Evolutionary conservation across 2,888 invertebrate genomes (phyloP), one percentile per base, ranked within the genome.

Genomic region (Synanthedon tipuliformis): DNA sequence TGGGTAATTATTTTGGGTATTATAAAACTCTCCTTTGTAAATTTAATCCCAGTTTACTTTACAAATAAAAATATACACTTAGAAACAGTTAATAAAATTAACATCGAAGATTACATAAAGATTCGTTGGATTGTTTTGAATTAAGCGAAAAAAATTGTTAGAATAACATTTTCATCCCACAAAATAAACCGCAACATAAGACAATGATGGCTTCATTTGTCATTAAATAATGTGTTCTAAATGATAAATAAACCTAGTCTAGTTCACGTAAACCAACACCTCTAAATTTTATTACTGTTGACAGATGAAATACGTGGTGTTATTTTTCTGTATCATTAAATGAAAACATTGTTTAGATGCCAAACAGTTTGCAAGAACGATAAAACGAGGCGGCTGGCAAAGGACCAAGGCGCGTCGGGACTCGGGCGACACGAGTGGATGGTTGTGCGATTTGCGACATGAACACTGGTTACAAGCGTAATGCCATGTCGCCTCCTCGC

Each of bases 331-430:
- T 80, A 78, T 78, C 77, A 76, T 84, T 82, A 78, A 81, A 80
- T 77, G 69, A 78, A 80, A 81, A 84, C 81, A 81, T 81, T 78
- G 78, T 78, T 80, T 72, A 71, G 75, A 83, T 78, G 81, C 83
- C 85, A 84, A 84, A 84, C 79, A 82, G 76, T 81, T 83, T 62
- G 73, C 70, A 71, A 77, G 73, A 71, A 71, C 73, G 67, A 83
- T 85, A 84, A 81, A 86, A 82, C 82, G 81, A 79, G 81, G 75
- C 76, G 72, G 66, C 78, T 87, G 87, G 87, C 86, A 85, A 72
- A 64, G 66, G 66, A 82, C 84, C 86, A 86, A 86, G 69, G 79
- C 72, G 72, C 71, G 68, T 67, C 54, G 54, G 34, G 34, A 34
- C 34, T 7, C 34, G 34, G 51, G 53, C 50, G 76, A 75, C 76